phyloP scores from a whole-genome alignment of 2,113 vertebrate genomes.

The Gobio gobio region DNA sequence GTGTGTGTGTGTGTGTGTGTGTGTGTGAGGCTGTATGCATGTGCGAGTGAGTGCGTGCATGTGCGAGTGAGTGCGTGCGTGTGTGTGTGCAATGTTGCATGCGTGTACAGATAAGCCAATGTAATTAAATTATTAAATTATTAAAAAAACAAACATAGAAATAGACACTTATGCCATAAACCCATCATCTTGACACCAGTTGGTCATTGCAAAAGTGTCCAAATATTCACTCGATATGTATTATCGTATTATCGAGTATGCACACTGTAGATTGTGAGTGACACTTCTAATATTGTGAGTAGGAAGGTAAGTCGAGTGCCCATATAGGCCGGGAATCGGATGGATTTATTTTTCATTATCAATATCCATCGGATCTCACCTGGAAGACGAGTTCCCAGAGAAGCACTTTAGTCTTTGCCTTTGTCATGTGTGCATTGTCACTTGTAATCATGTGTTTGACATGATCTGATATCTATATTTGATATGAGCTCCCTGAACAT shows the following conservation, averaged over 20 bases:
- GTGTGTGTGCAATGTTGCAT: no score
- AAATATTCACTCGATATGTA: neutral
- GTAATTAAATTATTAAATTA: no score
- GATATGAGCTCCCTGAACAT: neutral
- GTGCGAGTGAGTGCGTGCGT: no score
- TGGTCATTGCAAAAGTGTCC: neutral
- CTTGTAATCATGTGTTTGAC: neutral
- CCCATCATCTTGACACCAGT: neutral
- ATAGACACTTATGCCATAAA: no score
- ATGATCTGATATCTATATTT: neutral
- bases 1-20: no score
- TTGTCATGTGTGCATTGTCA: neutral
- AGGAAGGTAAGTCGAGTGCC: neutral
- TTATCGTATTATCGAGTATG: no score
- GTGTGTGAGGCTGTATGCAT: no score
- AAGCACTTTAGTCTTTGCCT: conserved; percentile 1
- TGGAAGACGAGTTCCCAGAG: neutral
- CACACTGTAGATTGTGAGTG: neutral
- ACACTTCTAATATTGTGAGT: conserved; percentile 1
- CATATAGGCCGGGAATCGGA: conserved; percentile 3
- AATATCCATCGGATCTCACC: conserved; percentile 29
- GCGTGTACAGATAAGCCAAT: no score
- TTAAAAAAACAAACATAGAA: no score
- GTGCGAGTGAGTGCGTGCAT: no score
- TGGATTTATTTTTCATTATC: conserved; percentile 42